Evolutionary conservation across 2,113 vertebrate species (phyloP).

Genomic region (Diadophis punctatus): DNA sequence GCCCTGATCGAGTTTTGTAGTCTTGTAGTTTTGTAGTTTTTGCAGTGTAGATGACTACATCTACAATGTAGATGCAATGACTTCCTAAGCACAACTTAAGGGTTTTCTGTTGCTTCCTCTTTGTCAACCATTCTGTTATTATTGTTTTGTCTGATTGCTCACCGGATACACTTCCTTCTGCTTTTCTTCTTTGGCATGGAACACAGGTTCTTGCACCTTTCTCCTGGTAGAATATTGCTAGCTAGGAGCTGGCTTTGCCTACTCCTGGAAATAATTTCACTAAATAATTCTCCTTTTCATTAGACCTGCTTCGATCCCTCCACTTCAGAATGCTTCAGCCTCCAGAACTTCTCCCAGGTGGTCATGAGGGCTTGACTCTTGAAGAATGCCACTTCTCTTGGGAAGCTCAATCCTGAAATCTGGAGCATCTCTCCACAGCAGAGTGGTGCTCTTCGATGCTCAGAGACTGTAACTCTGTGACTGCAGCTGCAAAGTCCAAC

Average conservation of each 20-base stretch:
- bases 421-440: not conserved
- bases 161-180: too few species aligned
- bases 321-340: not conserved
- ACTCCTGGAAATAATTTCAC: not conserved
- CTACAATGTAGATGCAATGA: too few species aligned
- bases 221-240: not conserved
- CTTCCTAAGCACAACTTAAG: too few species aligned
- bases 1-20: too few species aligned
- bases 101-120: too few species aligned
- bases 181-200: not conserved
- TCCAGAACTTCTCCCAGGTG: not conserved
- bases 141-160: too few species aligned
- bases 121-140: too few species aligned
- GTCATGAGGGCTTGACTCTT: not conserved
- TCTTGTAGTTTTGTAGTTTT: too few species aligned
- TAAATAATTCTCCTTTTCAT: not conserved
- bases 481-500: not conserved
- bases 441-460: not conserved
- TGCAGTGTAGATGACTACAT: too few species aligned
- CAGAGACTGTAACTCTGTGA: not conserved
- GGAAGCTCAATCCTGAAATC: not conserved
- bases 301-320: not conserved
- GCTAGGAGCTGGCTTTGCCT: not conserved
- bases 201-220: not conserved
- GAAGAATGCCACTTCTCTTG: not conserved